A percentile compares a stretch with the other conserved stretches of the same genome.
Conservation (phyloP, 2,888 invertebrate species). For the Limnephilus auricula region DNA sequence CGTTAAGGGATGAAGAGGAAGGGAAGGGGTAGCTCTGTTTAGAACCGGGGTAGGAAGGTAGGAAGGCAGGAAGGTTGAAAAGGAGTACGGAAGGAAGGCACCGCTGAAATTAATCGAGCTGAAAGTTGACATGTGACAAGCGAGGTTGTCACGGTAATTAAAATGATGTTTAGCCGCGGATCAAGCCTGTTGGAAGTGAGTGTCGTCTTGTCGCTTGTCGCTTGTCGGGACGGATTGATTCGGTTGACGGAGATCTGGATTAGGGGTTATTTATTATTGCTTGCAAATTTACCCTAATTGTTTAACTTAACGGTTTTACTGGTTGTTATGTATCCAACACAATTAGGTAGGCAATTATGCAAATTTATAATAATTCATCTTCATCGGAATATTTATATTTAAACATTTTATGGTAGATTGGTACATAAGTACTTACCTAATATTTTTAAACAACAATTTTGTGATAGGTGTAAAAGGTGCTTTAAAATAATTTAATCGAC, state of each 20-base stretch:
- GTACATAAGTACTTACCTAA: too few species aligned
- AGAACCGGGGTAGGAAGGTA: not conserved
- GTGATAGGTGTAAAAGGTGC: too few species aligned
- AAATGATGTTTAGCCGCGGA: constrained; percentile 61
- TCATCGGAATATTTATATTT: too few species aligned
- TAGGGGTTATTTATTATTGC: not conserved
- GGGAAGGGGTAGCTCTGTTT: not conserved
- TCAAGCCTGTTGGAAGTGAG: not conserved
- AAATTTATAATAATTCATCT: too few species aligned
- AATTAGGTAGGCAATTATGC: too few species aligned
- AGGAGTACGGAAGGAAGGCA: not conserved
- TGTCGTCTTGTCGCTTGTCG: not conserved
- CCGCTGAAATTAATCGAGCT: constrained; percentile 46
- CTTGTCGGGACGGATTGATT: constrained; percentile 13
- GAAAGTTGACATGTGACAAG: constrained; percentile 36
- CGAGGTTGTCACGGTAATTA: constrained; percentile 63
- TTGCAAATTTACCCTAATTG: not conserved
- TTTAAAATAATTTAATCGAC: too few species aligned
- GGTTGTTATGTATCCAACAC: not conserved
- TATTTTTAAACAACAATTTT: too few species aligned
- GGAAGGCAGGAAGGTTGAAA: not conserved
- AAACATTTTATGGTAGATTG: too few species aligned
- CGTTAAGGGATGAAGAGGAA: not conserved
- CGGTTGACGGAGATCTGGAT: constrained; percentile 10
- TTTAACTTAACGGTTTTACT: not conserved